phyloP scores from a whole-genome alignment of 2,113 vertebrate genomes.

The Phoxinus phoxinus region DNA sequence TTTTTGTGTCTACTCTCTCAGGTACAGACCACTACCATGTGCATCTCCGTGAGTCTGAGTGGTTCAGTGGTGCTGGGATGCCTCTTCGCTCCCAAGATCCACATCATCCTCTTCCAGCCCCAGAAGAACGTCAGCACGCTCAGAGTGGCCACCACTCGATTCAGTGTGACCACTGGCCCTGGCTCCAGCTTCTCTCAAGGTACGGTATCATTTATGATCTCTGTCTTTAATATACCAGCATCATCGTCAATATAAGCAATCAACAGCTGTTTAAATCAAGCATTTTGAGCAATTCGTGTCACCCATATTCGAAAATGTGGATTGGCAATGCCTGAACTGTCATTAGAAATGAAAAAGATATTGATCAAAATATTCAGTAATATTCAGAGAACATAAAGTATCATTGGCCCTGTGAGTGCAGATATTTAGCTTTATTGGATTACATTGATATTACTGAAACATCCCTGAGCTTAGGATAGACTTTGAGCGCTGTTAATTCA shows the following conservation, averaged over 20 bases:
- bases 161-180: conserved; percentile 79
- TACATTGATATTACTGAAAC: neutral
- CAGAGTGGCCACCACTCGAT: conserved; percentile 86
- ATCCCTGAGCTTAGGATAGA: neutral
- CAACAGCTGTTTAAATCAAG: neutral
- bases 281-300: neutral
- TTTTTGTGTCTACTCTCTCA: conserved; percentile 61
- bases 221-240: neutral
- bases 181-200: conserved; percentile 88
- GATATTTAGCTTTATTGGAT: neutral
- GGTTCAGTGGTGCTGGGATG: conserved; percentile 96
- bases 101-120: conserved; percentile 98
- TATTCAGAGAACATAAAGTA: neutral
- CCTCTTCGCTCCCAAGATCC: conserved; percentile 93
- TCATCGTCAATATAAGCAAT: neutral
- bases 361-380: neutral
- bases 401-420: neutral
- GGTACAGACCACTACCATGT: conserved; percentile 99
- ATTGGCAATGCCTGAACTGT: neutral
- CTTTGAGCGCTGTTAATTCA: too few relatives aligned
- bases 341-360: conserved; percentile 13
- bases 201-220: conserved; percentile 55
- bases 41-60: conserved; percentile 95
- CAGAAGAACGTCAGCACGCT: conserved; percentile 94
- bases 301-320: neutral